Conservation (phyloP, 2,797 vertebrate genomes). For the Morus bassanus region DNA sequence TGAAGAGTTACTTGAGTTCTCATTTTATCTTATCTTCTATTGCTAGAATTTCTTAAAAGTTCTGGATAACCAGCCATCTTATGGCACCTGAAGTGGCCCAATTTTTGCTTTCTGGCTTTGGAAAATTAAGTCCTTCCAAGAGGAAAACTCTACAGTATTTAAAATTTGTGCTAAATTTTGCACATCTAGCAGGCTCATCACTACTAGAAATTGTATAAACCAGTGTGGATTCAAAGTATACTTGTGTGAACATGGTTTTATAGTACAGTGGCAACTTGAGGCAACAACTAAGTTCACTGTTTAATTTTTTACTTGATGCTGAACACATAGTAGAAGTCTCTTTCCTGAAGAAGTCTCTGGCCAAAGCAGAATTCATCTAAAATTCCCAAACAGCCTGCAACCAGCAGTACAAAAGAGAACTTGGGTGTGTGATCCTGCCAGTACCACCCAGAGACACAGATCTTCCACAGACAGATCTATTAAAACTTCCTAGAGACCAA, state of each 20-base stretch:
- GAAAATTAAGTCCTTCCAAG: neutral
- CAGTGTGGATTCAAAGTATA: neutral
- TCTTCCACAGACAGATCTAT: neutral
- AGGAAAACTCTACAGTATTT: neutral
- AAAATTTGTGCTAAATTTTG: neutral
- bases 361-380: neutral
- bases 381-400: neutral
- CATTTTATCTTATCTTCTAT: neutral
- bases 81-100: neutral
- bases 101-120: neutral
- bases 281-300: neutral
- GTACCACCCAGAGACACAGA: neutral
- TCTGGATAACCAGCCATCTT: neutral
- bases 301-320: neutral
- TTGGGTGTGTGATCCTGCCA: neutral
- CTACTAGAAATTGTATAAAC: neutral
- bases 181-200: neutral
- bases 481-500: neutral
- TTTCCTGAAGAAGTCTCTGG: neutral
- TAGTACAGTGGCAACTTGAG: neutral
- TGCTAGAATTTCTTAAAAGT: neutral
- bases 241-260: neutral
- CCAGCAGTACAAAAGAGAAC: neutral
- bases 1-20: neutral
- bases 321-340: neutral